These are phyloP conservation scores for Antheraea mylitta DNA, from an alignment of 1,140 invertebrate species.

Conservation along the genomic window DNA sequence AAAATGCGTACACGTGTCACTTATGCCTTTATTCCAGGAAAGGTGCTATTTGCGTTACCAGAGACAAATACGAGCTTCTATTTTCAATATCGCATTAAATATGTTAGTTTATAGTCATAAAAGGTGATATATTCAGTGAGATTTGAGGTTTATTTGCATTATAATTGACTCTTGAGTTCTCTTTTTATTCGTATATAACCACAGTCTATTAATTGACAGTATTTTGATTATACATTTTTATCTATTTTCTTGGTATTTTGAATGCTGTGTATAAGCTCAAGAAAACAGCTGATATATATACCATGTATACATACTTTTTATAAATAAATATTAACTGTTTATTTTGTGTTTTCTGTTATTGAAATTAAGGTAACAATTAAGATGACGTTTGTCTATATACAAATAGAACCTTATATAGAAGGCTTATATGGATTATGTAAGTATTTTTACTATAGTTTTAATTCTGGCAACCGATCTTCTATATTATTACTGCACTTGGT, in stretches of 20 bases:
- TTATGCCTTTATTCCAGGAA: too few relatives aligned
- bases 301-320: neutral
- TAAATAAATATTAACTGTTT: neutral
- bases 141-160: neutral
- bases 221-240: neutral
- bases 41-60: neutral
- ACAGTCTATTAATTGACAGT: neutral
- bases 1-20: too few relatives aligned
- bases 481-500: too few relatives aligned
- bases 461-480: too few relatives aligned
- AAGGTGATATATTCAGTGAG: neutral
- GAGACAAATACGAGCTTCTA: neutral
- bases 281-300: neutral
- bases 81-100: neutral
- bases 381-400: too few relatives aligned
- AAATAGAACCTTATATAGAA: too few relatives aligned
- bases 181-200: too few relatives aligned
- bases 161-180: neutral
- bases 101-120: too few relatives aligned
- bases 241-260: neutral
- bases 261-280: neutral
- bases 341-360: neutral
- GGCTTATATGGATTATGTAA: too few relatives aligned
- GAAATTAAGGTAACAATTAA: neutral
- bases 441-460: too few relatives aligned